Evolutionary conservation across 2,797 vertebrate genomes (phyloP).

Genomic region (Rhinogobio ventralis): DNA sequence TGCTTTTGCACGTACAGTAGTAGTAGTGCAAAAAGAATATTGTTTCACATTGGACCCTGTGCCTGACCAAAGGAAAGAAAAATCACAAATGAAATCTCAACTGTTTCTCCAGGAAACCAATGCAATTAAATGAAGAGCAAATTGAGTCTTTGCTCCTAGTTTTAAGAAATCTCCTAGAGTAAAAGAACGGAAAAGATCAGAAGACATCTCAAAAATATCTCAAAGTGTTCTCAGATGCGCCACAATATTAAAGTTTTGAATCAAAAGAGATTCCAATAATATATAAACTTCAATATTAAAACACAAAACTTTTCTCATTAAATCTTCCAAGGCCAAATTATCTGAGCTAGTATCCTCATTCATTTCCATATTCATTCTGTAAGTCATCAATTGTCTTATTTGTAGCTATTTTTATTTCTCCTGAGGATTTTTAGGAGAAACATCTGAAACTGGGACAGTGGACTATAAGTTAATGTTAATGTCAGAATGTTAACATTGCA

Average conservation of each 20-base stretch:
- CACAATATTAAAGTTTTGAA: background rate
- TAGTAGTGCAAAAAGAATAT: background rate
- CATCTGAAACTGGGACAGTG: too few species aligned
- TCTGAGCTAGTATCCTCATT: background rate
- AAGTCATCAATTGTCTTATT: background rate
- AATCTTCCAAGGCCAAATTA: background rate
- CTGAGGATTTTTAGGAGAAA: background rate
- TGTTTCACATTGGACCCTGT: background rate
- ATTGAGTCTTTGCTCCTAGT: too few species aligned
- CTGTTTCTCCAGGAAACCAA: too few species aligned
- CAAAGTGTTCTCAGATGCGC: background rate
- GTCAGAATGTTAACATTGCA: background rate
- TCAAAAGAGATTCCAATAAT: background rate
- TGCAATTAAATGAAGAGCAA: too few species aligned
- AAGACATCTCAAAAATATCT: background rate
- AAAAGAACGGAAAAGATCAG: background rate
- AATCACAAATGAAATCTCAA: too few species aligned
- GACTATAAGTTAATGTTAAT: too few species aligned
- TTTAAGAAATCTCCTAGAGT: too few species aligned
- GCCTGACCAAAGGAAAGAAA: background rate
- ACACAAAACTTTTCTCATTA: background rate
- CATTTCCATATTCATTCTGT: background rate
- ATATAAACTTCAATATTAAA: background rate
- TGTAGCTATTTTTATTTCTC: background rate
- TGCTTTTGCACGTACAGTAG: background rate